Percentiles rank a stretch among this genome's conserved stretches.
Evolutionary conservation across 2,888 invertebrate genomes (phyloP).

Genomic region (Laspeyria flexula): DNA sequence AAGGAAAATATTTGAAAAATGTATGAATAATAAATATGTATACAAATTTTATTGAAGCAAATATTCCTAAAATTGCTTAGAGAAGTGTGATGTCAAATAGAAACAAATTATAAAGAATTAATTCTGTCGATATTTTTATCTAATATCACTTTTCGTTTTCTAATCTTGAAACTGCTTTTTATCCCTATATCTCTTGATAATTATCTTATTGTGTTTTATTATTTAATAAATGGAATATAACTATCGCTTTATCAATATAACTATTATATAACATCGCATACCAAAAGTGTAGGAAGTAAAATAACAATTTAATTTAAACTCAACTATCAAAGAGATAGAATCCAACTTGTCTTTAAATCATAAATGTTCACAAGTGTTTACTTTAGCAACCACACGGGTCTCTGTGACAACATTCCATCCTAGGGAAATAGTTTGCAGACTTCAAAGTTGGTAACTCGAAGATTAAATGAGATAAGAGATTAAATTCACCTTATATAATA

Average conservation of each 20-base stretch:
- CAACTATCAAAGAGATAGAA: background rate
- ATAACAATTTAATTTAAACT: conserved; percentile 23
- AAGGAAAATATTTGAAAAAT: conserved; percentile 13
- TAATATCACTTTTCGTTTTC: conserved; percentile 6
- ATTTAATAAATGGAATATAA: conserved; percentile 10
- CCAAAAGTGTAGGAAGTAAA: conserved; percentile 15
- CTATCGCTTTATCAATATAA: conserved; percentile 12
- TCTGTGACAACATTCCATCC: conserved; percentile 63
- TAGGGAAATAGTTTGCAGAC: conserved; percentile 65
- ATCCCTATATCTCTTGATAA: conserved; percentile 24
- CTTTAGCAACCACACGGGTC: conserved; percentile 45
- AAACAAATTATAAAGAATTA: too few species aligned
- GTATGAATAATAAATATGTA: too few species aligned
- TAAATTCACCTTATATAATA: conserved; percentile 56
- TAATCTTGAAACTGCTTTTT: conserved; percentile 12
- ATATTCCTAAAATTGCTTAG: too few species aligned
- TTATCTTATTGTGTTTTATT: conserved; percentile 19
- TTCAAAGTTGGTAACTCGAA: conserved; percentile 55
- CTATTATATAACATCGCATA: conserved; percentile 2
- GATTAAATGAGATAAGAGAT: conserved; percentile 63
- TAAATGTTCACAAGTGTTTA: conserved; percentile 37
- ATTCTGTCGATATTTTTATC: too few species aligned
- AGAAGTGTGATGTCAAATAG: too few species aligned
- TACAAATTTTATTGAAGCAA: background rate
- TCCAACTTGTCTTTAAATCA: conserved; percentile 31